Evolutionary conservation across 2,888 invertebrate genomes (phyloP), one percentile per base, ranked within the genome.

Genomic region (Cryptocephalus moraei): DNA sequence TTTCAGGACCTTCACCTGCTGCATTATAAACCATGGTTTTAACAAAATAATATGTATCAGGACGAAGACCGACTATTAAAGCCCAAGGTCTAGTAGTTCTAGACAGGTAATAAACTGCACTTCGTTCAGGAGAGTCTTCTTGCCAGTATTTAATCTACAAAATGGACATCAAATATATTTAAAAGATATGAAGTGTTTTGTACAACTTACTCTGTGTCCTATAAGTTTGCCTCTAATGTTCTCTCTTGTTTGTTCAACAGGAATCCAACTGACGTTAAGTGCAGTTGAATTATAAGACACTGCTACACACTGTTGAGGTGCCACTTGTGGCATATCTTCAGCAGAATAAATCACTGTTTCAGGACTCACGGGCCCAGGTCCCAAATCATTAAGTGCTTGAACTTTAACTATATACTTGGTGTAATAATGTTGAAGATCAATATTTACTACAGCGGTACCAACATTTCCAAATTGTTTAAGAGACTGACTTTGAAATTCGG

Each of bases 1-100:
- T 93, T 68, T 95, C 94, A 0, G 93, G 91, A 4, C 95, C 95
- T 69, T 93, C 93, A 1, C 96, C 96, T 4, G 95, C 96, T 0
- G 88, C 82, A 73, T 96, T 96, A 64, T 91, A 95, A 0, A 91
- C 94, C 91, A 95, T 94, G 1, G 91, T 72, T 75, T 92, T 91
- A 1, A 96, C 91, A 62, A 78, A 86, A 71, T 97, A 97, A 65
- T 92, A 89, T 0, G 89, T 92, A 67, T 95, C 87, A 0, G 94
- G 91, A 60, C 89, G 84, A 43, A 97, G 74, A 56, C 95, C 96
- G 9, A 96, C 93, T 62, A 97, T 89, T 2, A 93, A 74, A 1
- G 94, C 91, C 84, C 88, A 86, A 45, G 88, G 82, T 44, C 83
- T 78, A 1, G 85, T 88, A 1, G 86, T 86, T 51, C 92, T 79